Conservation (phyloP, 2,888 invertebrate genomes). For the Rapana venosa region DNA sequence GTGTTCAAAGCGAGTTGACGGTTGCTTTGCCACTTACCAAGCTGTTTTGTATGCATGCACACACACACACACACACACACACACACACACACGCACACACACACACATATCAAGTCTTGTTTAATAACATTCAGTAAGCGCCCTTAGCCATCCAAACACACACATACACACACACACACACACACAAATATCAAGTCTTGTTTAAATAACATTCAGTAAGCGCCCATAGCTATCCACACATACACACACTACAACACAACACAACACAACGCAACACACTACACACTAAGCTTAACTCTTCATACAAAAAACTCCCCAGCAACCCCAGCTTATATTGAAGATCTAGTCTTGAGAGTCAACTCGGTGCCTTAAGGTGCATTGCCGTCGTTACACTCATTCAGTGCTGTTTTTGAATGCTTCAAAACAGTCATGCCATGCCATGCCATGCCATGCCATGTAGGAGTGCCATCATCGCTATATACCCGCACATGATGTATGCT, state of each 20-base stretch:
- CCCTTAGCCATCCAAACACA: no score
- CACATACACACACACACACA: no score
- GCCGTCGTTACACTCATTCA: neutral
- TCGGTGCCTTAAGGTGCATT: neutral
- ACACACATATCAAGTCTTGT: no score
- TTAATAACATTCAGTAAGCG: no score
- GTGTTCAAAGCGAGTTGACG: conserved; percentile 20
- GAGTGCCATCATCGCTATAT: neutral
- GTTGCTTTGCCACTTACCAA: neutral
- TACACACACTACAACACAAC: no score
- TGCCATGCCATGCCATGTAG: neutral
- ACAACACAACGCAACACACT: no score
- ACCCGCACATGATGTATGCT: neutral
- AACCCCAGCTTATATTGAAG: no score
- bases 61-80: neutral
- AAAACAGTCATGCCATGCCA: no score
- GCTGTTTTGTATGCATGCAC: neutral
- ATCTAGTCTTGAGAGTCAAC: neutral
- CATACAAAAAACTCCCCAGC: neutral
- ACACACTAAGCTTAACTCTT: neutral
- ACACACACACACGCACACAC: neutral
- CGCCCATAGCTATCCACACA: no score
- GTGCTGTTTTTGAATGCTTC: neutral
- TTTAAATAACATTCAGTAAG: no score
- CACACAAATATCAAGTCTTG: no score